Base-by-base conservation (phyloP, 1,140 invertebrate genomes). In the Pissodes strobi region DNA sequence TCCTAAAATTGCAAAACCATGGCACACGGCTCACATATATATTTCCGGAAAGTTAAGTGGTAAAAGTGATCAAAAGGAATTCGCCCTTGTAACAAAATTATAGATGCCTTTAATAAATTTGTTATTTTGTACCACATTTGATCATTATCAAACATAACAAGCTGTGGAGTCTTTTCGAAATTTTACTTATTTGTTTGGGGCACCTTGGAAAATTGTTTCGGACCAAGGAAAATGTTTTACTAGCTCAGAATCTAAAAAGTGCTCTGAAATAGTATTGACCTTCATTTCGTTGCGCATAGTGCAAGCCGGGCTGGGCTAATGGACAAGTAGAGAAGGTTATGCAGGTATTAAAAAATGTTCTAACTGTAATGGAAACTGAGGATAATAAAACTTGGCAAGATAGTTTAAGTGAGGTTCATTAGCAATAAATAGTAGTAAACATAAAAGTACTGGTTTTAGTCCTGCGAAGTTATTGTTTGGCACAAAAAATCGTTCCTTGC, bases 1-100 rank as follows among this genome's bases (percentile, higher is more conserved):
- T 38, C 53, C 53, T 3, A 57, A 57, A 41, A 22, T 45, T 38
- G 30, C 53, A 4, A 46, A 43, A 57, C 53, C 53, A 48, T 57
- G 30, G 21, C n/a, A n/a, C n/a, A n/a, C n/a, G n/a, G n/a, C n/a
- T n/a, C n/a, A n/a, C n/a, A n/a, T n/a, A n/a, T n/a, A 34, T 21
- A 21, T 57, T 57, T 27, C 23, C n/a, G 17, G 23, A 2, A 27
- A 57, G 12, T 15, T 45, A 15, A 3, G 2, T 2, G 41, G 34
- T 1, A 48, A 57, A 57, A 15, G 23, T n/a, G 12, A 18, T 57
- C 13, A 38, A 6, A 49, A 43, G 22, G 17, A 18, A 18, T 15
- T 13, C 19, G 18, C 48, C n/a, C n/a, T n/a, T n/a, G n/a, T n/a
- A n/a, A n/a, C n/a, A n/a, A n/a, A n/a, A n/a, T n/a, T n/a, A n/a